Conservation (phyloP, 2,888 invertebrate species). For the Camptogramma bilineatum region DNA sequence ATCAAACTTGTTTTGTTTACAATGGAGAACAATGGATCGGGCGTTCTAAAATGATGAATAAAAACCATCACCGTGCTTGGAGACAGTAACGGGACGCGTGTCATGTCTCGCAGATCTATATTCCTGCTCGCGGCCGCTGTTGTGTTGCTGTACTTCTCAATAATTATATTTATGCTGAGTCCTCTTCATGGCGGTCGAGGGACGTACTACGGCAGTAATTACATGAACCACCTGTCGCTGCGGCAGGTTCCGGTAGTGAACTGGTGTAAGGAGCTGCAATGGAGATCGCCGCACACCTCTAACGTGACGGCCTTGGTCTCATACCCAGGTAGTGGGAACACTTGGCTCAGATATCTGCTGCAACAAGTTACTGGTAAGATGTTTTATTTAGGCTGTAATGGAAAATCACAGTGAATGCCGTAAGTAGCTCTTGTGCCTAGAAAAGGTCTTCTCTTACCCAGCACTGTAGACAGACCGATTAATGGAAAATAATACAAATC, state of each 20-base stretch:
- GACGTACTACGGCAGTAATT: conserved; percentile 59
- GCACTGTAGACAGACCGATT: no score
- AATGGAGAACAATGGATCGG: neutral
- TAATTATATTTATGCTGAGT: conserved; percentile 74
- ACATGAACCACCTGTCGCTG: conserved; percentile 63
- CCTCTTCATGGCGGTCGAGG: conserved; percentile 65
- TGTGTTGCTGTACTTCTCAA: conserved; percentile 73
- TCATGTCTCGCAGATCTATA: conserved; percentile 72
- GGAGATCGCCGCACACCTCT: conserved; percentile 74
- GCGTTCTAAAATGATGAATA: conserved; percentile 35
- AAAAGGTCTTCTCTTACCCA: no score
- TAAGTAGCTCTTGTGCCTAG: no score
- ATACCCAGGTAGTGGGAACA: conserved; percentile 94
- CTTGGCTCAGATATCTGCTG: conserved; percentile 91
- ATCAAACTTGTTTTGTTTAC: conserved; percentile 9
- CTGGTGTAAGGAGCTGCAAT: conserved; percentile 84
- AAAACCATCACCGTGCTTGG: conserved; percentile 26
- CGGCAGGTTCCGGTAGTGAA: conserved; percentile 64
- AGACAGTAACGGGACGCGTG: conserved; percentile 22
- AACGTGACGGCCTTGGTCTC: conserved; percentile 88
- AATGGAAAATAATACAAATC: no score
- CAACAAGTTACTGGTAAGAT: conserved; percentile 90
- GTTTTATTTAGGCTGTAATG: neutral
- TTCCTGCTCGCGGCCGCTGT: conserved; percentile 67
- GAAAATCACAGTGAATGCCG: no score